A percentile compares a stretch with the other conserved stretches of the same genome.
phyloP scores from a whole-genome alignment of 2,113 vertebrate genomes.

The Megaceryle torquata region DNA sequence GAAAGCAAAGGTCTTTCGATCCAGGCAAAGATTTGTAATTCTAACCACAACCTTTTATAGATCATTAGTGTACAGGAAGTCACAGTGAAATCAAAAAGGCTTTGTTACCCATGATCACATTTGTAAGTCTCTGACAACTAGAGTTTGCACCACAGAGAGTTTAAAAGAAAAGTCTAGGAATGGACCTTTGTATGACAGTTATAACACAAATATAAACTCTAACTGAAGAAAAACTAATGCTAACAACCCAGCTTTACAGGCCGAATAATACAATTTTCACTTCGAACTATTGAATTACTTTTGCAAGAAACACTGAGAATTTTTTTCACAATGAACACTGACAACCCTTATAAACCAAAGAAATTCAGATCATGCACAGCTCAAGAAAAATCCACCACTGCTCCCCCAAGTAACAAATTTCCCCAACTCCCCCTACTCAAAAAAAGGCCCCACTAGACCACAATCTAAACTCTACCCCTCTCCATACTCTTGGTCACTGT shows the following conservation, averaged over 20 bases:
- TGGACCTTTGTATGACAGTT: background rate
- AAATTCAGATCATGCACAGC: background rate
- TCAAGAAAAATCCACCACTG: background rate
- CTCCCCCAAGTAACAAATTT: background rate
- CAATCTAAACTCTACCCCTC: background rate
- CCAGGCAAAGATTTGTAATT: conserved; percentile 40
- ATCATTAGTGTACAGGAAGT: conserved; percentile 29
- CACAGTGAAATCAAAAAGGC: conserved; percentile 24
- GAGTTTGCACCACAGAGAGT: background rate
- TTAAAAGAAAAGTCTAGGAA: background rate
- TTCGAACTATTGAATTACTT: background rate
- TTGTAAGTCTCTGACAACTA: background rate
- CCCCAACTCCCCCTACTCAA: background rate
- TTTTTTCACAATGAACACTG: background rate
- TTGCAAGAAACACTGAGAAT: background rate
- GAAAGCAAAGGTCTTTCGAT: conserved; percentile 30
- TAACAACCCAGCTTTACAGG: background rate
- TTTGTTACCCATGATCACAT: background rate
- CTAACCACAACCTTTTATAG: conserved; percentile 51
- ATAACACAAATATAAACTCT: background rate
- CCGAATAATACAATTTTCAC: background rate
- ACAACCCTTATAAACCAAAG: background rate
- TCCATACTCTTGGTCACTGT: background rate
- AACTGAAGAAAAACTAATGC: background rate
- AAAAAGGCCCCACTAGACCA: background rate